Evolutionary conservation across 2,888 invertebrate species (phyloP), one percentile per base, ranked within the genome.

Genomic region (Xanthia togata): DNA sequence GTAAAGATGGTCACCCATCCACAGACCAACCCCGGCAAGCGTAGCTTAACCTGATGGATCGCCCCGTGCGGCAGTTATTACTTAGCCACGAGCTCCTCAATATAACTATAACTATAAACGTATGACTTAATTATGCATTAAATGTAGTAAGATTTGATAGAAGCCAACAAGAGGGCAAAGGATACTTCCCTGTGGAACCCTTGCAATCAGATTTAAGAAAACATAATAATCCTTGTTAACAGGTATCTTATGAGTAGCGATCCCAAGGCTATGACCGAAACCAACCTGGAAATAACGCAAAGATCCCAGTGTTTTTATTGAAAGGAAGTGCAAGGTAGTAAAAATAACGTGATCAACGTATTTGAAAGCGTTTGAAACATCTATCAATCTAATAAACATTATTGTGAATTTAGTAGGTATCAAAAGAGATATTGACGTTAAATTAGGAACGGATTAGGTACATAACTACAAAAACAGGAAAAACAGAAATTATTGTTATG

Each of bases 321-420:
- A 2, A 70, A 38, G 63, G 26, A 50, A 5, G 11, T 6, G 14
- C 17, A 50, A 23, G 14, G 20, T 14, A 26, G 2, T 38, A 26
- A 68, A 31, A 12, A 69, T n/a, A 47, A 20, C 9, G 35, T n/a
- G 9, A 9, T 35, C n/a, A 71, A 69, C 2, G n/a, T 69, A 47
- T 47, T 71, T 44, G 20, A 71, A 71, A 47, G 35, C 47, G 12
- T 71, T 47, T 68, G 35, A 8, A 68, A 70, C 35, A n/a, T 35
- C 12, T n/a, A 47, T n/a, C 35, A 47, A n/a, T n/a, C n/a, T 47
- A 71, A 26, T 44, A 44, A 68, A 70, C 44, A 44, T 44, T 44
- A 14, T 44, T 44, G 44, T 44, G 44, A 44, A 44, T 44, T 44
- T 14, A 14, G 14, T 44, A 44, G 14, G 44, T 14, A 14, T 14